phyloP scores from a whole-genome alignment of 2,797 vertebrate genomes.

The Tamandua tetradactyla region DNA sequence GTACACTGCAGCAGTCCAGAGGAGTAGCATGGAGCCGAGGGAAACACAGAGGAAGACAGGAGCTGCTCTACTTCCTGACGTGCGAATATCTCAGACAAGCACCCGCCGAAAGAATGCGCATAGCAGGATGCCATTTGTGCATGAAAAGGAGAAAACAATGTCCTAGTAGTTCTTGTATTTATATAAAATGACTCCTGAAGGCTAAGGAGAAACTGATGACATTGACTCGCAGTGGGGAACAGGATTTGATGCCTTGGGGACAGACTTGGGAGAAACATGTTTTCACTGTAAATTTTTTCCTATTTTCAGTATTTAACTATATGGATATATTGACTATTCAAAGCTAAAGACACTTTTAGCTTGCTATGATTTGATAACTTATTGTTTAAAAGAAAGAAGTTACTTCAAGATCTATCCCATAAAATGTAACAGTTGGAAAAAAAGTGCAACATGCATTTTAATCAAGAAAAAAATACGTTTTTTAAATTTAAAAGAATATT shows the following conservation, averaged over 20 bases:
- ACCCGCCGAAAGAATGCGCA: not conserved
- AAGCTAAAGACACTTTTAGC: not conserved
- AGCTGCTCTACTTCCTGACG: not conserved
- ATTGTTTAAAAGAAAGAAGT: not conserved
- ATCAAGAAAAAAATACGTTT: not conserved
- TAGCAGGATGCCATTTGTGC: not conserved
- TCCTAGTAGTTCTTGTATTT: not conserved
- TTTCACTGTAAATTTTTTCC: not conserved
- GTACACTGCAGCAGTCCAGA: not conserved
- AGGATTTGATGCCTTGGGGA: not conserved
- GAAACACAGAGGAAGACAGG: not conserved
- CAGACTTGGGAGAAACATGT: not conserved
- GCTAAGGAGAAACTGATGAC: not conserved
- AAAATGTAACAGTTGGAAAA: not conserved
- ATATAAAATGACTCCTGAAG: not conserved
- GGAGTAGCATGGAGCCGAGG: not conserved
- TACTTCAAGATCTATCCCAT: not conserved
- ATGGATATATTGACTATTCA: not conserved
- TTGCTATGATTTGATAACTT: not conserved
- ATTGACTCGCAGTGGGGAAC: not conserved
- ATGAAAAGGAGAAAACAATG: not conserved
- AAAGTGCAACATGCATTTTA: not conserved
- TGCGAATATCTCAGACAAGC: not conserved
- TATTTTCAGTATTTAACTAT: not conserved
- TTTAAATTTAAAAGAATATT: not conserved